Base-by-base conservation (phyloP, 2,113 vertebrate genomes). In the Illadopsis cleaveri region DNA sequence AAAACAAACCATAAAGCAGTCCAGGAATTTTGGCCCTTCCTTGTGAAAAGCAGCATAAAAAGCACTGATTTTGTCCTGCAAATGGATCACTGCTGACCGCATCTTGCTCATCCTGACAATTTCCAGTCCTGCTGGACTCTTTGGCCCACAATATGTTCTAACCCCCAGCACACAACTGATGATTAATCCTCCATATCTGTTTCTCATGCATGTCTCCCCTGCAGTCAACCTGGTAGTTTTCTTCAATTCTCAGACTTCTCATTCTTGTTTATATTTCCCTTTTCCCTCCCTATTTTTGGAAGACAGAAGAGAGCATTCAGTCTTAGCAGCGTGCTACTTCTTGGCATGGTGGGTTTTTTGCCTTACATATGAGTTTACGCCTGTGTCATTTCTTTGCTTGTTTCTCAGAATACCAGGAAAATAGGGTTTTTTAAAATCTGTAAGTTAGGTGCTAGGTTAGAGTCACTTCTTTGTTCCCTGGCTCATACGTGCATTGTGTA, bases 1-100 rank as follows among this genome's bases (percentile, higher is more conserved):
- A 88, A 96, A 96, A 84, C 28, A 71, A 93, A 80, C 47, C 15
- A 92, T 88, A 91, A 96, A 75, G 77, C 31, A 66, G 50, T 65
- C 85, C 27, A 91, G 42, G 40, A 87, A 79, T 92, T 47, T 64
- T 93, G 82, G 58, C 47, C 64, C 28, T 75, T 85, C 40, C 37
- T 88, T 66, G 27, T 70, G 33, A 73, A 89, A 92, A 66, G 33
- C 66, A 90, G 53, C 27, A 21, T 60, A n/a, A 89, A 72, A 87
- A 94, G 16, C 35, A 79, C 15, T 62, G 30, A 38, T 20, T 38
- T 83, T 82, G 60, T 91, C 40, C 24, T 60, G 24, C 50, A 76
- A 88, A 90, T 51, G 38, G 20, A 58, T 75, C n/a, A 27, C 22
- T 88, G 37, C 62, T 65, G 50, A n/a, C 35, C 0, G 0, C 56